A percentile compares a stretch with the other conserved stretches of the same genome.
These are phyloP conservation scores for Apodemia hepburni DNA, from an alignment of 2,888 invertebrate genomes.

Conservation along the genomic window DNA sequence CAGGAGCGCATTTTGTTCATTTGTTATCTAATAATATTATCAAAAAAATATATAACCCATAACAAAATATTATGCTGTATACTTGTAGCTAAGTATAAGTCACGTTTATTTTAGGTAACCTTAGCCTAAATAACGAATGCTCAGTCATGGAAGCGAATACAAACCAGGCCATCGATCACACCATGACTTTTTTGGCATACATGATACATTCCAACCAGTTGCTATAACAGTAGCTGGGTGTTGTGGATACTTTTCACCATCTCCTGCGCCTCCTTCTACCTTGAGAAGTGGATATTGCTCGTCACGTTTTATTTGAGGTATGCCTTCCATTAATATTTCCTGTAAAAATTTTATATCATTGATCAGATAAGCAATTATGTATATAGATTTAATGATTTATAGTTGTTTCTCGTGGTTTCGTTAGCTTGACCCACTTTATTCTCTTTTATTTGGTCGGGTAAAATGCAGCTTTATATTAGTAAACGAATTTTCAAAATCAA, in stretches of 20 bases:
- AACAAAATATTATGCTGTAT: no score
- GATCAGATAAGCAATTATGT: neutral
- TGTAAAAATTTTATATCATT: neutral
- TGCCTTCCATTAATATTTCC: neutral
- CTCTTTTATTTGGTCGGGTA: no score
- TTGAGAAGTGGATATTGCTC: conserved; percentile 62
- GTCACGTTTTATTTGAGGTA: conserved; percentile 34
- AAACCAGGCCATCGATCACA: conserved; percentile 59
- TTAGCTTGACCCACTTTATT: no score
- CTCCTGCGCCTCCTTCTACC: conserved; percentile 52
- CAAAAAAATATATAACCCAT: no score
- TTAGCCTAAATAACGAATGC: conserved; percentile 41
- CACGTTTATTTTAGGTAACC: neutral
- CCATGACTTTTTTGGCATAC: conserved; percentile 47
- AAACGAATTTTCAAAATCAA: no score
- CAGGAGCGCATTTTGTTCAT: no score
- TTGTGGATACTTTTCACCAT: conserved; percentile 33
- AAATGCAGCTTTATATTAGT: no score
- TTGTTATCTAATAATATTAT: no score
- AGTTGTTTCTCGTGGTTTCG: no score
- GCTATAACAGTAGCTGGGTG: conserved; percentile 33
- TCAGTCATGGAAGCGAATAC: neutral
- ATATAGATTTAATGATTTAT: no score
- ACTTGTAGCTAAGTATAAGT: neutral
- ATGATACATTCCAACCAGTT: conserved; percentile 47